Evolutionary conservation across 2,797 vertebrate species (phyloP).

Genomic region (Adelosebastes latens): DNA sequence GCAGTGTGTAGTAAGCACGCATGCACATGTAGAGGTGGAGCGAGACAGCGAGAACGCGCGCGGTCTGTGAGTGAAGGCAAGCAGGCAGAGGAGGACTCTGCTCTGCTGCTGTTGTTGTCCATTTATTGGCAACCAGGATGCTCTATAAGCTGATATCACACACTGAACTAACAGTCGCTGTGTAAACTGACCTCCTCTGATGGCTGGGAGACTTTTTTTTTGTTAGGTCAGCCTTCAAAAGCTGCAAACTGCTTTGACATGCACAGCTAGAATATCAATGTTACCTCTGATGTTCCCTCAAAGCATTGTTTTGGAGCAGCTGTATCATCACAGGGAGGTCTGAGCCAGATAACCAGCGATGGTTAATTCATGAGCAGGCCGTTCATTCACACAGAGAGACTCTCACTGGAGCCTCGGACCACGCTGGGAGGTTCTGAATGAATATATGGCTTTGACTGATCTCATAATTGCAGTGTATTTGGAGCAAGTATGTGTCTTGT

Average conservation of each 20-base stretch:
- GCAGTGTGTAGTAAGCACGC: no score
- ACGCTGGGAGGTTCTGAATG: slow-evolving; percentile 40
- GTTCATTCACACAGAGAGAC: slow-evolving; percentile 14
- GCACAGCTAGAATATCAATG: slow-evolving; percentile 44
- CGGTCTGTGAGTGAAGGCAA: no score
- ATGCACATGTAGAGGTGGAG: no score
- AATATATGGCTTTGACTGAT: slow-evolving; percentile 55
- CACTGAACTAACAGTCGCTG: slow-evolving; percentile 52
- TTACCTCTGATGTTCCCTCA: slow-evolving; percentile 38
- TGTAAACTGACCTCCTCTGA: slow-evolving; percentile 48
- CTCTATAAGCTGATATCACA: slow-evolving; percentile 38
- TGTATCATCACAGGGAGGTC: slow-evolving; percentile 34
- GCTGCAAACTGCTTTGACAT: slow-evolving; percentile 28
- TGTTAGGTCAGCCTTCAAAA: slow-evolving; percentile 16
- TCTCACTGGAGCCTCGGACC: slow-evolving; percentile 25
- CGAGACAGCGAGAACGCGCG: no score
- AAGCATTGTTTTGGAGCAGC: slow-evolving; percentile 40
- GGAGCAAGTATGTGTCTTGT: slow-evolving; percentile 40
- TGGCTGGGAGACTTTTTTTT: slow-evolving; percentile 10
- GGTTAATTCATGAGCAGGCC: slow-evolving; percentile 48
- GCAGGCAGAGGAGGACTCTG: neutral
- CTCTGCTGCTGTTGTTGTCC: slow-evolving; percentile 18
- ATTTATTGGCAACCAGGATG: slow-evolving; percentile 23
- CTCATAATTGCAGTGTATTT: slow-evolving; percentile 67
- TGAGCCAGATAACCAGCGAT: slow-evolving; percentile 16